Evolutionary conservation across 2,797 vertebrate genomes (phyloP).

Genomic region (Macropus fuliginosus): DNA sequence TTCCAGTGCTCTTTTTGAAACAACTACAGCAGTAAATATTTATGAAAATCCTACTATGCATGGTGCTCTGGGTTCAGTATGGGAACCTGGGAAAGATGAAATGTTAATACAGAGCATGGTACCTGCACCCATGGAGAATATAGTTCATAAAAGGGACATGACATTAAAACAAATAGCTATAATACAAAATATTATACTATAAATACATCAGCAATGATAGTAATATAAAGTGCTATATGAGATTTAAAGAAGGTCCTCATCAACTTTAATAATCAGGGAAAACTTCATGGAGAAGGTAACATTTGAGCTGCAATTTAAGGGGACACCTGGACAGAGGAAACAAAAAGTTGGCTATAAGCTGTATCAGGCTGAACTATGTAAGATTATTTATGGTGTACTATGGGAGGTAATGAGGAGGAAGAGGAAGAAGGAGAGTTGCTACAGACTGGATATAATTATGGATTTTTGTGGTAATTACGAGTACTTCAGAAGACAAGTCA

Average conservation of each 20-base stretch:
- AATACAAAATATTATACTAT: background rate
- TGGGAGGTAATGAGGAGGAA: background rate
- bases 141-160: background rate
- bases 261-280: background rate
- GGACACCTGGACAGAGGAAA: background rate
- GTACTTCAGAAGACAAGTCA: background rate
- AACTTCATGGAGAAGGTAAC: background rate
- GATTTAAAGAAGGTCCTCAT: background rate
- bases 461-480: background rate
- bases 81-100: background rate
- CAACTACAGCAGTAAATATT: background rate
- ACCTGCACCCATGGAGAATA: background rate
- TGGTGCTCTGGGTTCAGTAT: background rate
- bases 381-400: background rate
- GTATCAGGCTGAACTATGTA: background rate
- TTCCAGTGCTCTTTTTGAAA: background rate
- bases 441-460: background rate
- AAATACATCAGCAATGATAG: background rate
- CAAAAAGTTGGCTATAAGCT: background rate
- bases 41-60: background rate
- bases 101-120: background rate
- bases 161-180: background rate
- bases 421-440: background rate
- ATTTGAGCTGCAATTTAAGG: constrained; percentile 18
- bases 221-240: background rate